Conservation (phyloP, 2,888 invertebrate genomes). For the Antheraea yamamai region DNA sequence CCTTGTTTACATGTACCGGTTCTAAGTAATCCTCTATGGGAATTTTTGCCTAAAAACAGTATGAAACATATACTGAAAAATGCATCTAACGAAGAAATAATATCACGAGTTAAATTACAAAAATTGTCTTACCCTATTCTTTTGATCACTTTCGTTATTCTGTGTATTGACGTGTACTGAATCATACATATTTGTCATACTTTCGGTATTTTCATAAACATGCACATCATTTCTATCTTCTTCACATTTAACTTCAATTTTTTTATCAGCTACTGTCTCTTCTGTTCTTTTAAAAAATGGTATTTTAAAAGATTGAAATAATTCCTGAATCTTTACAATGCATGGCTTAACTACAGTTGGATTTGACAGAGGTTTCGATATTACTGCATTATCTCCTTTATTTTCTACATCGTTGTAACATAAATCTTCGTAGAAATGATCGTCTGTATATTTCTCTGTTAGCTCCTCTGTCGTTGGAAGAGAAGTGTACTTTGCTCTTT, state of each 20-base stretch:
- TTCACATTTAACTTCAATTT: slow-evolving; percentile 35
- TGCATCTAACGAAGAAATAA: not conserved
- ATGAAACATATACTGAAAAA: not conserved
- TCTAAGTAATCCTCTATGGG: slow-evolving; percentile 75
- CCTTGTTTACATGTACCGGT: slow-evolving; percentile 63
- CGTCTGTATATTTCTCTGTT: slow-evolving; percentile 56
- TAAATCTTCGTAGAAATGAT: slow-evolving; percentile 74
- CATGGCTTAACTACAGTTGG: slow-evolving; percentile 53
- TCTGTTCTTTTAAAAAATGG: slow-evolving; percentile 65
- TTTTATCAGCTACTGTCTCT: slow-evolving; percentile 35
- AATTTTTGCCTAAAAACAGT: slow-evolving; percentile 36
- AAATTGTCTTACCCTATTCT: slow-evolving; percentile 11
- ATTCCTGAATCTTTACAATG: slow-evolving; percentile 67
- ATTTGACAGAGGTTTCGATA: slow-evolving; percentile 25
- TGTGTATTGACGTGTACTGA: slow-evolving; percentile 54
- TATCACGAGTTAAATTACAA: not conserved
- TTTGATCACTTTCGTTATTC: slow-evolving; percentile 16
- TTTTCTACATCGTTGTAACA: slow-evolving; percentile 62
- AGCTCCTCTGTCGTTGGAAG: slow-evolving; percentile 56
- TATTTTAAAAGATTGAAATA: slow-evolving; percentile 68
- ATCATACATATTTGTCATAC: slow-evolving; percentile 65
- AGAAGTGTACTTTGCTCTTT: slow-evolving; percentile 63
- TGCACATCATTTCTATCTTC: slow-evolving; percentile 35
- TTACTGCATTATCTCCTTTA: slow-evolving; percentile 31
- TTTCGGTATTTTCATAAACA: slow-evolving; percentile 65